phyloP scores from a whole-genome alignment of 2,888 invertebrate species.

The Agriopis marginaria region DNA sequence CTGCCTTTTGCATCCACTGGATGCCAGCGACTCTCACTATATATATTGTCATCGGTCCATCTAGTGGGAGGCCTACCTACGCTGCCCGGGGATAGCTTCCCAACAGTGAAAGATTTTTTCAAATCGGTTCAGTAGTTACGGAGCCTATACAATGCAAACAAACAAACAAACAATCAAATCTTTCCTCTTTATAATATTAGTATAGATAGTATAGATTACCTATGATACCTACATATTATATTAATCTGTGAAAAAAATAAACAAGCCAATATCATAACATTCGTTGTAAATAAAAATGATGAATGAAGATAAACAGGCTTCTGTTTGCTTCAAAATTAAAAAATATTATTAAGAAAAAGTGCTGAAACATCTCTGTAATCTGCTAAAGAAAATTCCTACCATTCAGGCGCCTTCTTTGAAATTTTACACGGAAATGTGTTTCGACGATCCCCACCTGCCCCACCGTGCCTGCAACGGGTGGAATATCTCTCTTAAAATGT shows the following conservation, averaged over 20 bases:
- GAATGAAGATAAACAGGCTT: slow-evolving; percentile 34
- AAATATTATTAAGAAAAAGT: slow-evolving; percentile 33
- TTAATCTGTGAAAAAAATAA: slow-evolving; percentile 15
- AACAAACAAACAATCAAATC: too few relatives aligned
- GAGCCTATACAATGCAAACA: too few relatives aligned
- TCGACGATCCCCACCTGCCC: slow-evolving; percentile 20
- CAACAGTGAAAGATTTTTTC: too few relatives aligned
- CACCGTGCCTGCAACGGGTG: background rate
- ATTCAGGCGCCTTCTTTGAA: slow-evolving; percentile 33
- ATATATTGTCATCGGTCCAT: too few relatives aligned
- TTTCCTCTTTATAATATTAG: too few relatives aligned
- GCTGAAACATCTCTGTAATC: slow-evolving; percentile 36
- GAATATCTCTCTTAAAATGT: background rate
- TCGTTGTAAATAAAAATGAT: slow-evolving; percentile 27
- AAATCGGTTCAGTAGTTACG: too few relatives aligned
- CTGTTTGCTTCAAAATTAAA: slow-evolving; percentile 32
- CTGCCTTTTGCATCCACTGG: too few relatives aligned
- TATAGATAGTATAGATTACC: too few relatives aligned
- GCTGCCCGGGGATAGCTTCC: too few relatives aligned
- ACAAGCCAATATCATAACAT: slow-evolving; percentile 18
- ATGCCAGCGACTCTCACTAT: too few relatives aligned
- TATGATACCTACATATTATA: background rate
- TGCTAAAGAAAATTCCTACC: slow-evolving; percentile 33
- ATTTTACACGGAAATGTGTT: slow-evolving; percentile 38
- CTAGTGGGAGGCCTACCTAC: too few relatives aligned